These are phyloP conservation scores for Epinephelus fuscoguttatus DNA, from an alignment of 2,113 vertebrate species.

Conservation along the genomic window DNA sequence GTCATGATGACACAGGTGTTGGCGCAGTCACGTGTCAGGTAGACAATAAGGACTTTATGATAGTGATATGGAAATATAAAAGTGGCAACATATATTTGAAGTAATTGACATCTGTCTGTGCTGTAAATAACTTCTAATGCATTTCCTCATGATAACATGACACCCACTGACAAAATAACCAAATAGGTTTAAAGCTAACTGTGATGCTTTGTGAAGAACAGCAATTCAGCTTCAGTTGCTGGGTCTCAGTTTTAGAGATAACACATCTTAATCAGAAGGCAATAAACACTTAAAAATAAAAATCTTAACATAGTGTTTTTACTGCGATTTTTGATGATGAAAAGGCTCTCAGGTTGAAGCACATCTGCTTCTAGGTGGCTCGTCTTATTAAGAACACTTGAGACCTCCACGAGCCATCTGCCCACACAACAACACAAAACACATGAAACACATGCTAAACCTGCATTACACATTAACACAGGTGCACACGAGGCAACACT, in stretches of 20 bases:
- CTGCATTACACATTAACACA: background rate
- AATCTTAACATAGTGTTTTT: background rate
- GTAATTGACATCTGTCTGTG: background rate
- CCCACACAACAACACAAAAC: background rate
- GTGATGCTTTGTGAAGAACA: background rate
- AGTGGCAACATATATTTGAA: background rate
- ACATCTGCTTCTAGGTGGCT: background rate
- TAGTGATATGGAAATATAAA: background rate
- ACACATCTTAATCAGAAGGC: background rate
- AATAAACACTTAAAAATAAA: background rate
- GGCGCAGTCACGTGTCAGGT: background rate
- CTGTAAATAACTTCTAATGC: background rate
- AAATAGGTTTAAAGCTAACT: background rate
- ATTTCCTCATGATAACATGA: background rate
- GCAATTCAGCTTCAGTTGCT: background rate
- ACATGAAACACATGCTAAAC: background rate
- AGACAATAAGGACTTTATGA: background rate
- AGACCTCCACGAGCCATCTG: constrained; percentile 19
- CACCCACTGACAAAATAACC: background rate
- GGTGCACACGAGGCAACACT: background rate
- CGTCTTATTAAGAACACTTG: constrained; percentile 24
- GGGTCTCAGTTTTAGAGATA: background rate
- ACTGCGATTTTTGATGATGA: background rate
- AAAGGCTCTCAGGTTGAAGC: background rate
- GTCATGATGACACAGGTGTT: background rate